Conservation (phyloP, 2,888 invertebrate species). For the Hydrotaea diabolus region DNA sequence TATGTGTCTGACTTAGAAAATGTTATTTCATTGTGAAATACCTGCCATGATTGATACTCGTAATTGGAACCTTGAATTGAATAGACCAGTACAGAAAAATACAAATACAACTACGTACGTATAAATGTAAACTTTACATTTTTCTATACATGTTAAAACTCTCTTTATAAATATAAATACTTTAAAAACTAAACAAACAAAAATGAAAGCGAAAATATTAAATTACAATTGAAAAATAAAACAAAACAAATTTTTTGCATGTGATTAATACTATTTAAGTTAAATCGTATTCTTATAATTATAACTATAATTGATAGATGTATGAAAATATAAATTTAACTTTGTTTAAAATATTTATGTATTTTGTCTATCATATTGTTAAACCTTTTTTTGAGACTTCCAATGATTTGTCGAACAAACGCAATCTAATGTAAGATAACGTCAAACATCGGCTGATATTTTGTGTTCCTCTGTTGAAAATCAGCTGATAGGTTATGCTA, state of each 20-base stretch:
- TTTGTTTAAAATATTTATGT: conserved; percentile 33
- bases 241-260: conserved; percentile 72
- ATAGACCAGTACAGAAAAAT: not conserved
- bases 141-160: conserved; percentile 50
- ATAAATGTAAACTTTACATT: conserved; percentile 3
- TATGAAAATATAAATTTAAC: conserved; percentile 34
- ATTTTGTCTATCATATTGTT: conserved; percentile 16
- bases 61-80: conserved; percentile 3
- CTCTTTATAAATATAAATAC: conserved; percentile 39
- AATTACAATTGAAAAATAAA: conserved; percentile 51
- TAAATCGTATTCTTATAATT: conserved; percentile 39
- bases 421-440: too few species aligned
- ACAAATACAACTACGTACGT: not conserved
- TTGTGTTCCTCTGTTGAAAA: not conserved
- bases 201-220: conserved; percentile 38
- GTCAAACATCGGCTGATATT: not conserved
- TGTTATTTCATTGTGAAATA: not conserved
- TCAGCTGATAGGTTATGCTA: not conserved
- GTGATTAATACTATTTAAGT: conserved; percentile 78
- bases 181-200: not conserved
- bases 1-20: too few species aligned
- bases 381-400: not conserved
- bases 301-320: conserved; percentile 45
- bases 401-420: not conserved
- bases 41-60: not conserved